Conservation (phyloP, 1,140 invertebrate genomes). For the Battus philenor region DNA sequence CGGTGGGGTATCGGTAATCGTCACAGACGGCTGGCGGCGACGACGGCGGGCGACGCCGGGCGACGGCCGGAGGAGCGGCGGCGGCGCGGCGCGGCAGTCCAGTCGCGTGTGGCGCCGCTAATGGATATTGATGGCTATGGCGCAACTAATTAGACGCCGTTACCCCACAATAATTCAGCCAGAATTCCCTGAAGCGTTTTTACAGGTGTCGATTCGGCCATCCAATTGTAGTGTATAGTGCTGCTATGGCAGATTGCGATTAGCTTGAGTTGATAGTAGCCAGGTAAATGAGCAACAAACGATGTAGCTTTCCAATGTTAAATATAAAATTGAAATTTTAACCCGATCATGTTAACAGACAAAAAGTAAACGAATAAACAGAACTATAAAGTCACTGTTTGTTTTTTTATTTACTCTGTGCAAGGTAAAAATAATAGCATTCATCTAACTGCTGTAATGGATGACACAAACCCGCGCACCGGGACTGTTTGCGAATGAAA, state of each 20-base stretch:
- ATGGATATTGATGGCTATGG: slow-evolving; percentile 70
- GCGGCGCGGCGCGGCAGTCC: slow-evolving; percentile 49
- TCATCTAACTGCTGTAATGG: too few relatives aligned
- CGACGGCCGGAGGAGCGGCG: slow-evolving; percentile 29
- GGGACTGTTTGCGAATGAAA: too few relatives aligned
- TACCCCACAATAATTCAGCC: slow-evolving; percentile 40
- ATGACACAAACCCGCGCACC: too few relatives aligned
- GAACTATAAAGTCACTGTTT: too few relatives aligned
- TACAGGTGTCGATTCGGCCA: slow-evolving; percentile 6
- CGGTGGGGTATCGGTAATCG: slow-evolving; percentile 46
- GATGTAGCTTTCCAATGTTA: too few relatives aligned
- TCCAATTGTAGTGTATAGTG: neutral
- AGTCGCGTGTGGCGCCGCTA: slow-evolving; percentile 68
- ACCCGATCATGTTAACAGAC: too few relatives aligned
- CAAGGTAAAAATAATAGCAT: too few relatives aligned
- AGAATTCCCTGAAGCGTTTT: slow-evolving; percentile 27
- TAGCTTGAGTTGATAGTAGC: too few relatives aligned
- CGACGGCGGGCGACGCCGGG: slow-evolving; percentile 18
- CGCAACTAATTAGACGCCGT: slow-evolving; percentile 60
- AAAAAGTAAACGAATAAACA: too few relatives aligned
- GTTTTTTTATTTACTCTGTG: too few relatives aligned
- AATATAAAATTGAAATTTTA: too few relatives aligned
- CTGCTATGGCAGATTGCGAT: neutral
- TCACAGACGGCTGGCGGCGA: slow-evolving; percentile 24
- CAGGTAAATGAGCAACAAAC: too few relatives aligned